A percentile compares a stretch with the other conserved stretches of the same genome.
Evolutionary conservation across 2,888 invertebrate species (phyloP).

Genomic region (Ornithoptera alexandrae): DNA sequence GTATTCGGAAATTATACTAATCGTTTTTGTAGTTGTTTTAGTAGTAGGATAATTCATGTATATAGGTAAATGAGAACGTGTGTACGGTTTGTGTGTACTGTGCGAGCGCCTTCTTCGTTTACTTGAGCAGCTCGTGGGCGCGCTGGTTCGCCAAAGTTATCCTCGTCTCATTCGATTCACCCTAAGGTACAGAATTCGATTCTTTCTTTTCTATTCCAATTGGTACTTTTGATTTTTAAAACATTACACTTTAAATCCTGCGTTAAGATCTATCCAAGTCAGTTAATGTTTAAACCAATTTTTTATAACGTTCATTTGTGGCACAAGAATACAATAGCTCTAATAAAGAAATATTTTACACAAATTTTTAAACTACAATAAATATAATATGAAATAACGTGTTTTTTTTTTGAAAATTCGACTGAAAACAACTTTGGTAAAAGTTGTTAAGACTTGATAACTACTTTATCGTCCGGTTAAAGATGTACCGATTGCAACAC

Average conservation of each 20-base stretch:
- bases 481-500: no score
- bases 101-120: slow-evolving; percentile 74
- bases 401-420: no score
- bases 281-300: neutral
- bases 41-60: neutral
- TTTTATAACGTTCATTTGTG: no score
- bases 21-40: neutral
- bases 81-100: slow-evolving; percentile 36
- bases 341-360: no score
- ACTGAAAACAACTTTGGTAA: no score
- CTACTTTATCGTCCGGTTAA: no score
- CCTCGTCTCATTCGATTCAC: slow-evolving; percentile 96
- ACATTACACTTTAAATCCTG: neutral
- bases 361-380: no score
- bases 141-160: slow-evolving; percentile 98
- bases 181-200: slow-evolving; percentile 52
- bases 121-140: slow-evolving; percentile 97
- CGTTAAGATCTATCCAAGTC: slow-evolving; percentile 16
- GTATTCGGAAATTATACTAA: neutral
- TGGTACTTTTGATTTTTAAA: neutral
- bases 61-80: slow-evolving; percentile 1
- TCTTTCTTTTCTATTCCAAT: slow-evolving; percentile 15
- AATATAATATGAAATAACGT: no score
- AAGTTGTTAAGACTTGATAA: no score
- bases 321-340: no score